Conservation (phyloP, 2,797 vertebrate species). For the Loriculus beryllinus region DNA sequence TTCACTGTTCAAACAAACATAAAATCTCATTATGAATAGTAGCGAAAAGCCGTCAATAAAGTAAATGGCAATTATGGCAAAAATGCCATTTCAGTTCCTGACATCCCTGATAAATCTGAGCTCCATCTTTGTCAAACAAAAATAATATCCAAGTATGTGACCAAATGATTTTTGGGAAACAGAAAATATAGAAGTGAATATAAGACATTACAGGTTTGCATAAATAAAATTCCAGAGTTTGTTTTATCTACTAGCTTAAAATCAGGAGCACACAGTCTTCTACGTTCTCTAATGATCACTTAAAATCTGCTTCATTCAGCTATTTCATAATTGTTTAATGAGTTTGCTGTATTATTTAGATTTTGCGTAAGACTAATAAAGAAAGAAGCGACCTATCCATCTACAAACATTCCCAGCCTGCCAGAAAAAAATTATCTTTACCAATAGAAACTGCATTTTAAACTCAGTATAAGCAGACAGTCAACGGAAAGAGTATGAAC, state of each 20-base stretch:
- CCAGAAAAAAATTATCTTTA: not conserved
- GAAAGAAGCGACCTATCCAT: not conserved
- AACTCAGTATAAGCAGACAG: not conserved
- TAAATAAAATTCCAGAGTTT: not conserved
- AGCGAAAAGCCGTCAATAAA: not conserved
- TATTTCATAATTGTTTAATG: not conserved
- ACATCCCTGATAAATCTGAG: not conserved
- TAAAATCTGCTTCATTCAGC: not conserved
- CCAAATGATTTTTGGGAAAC: not conserved
- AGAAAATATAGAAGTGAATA: not conserved
- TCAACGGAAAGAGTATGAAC: not conserved
- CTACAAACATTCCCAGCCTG: not conserved
- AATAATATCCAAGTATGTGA: not conserved
- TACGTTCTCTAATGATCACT: not conserved
- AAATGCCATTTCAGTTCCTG: not conserved
- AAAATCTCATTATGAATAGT: not conserved
- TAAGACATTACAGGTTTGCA: not conserved
- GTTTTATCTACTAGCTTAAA: not conserved
- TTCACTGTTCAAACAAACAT: slow-evolving; percentile 11
- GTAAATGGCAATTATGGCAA: not conserved
- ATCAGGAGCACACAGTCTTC: not conserved
- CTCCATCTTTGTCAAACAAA: not conserved
- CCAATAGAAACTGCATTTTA: not conserved
- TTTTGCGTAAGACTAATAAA: not conserved
- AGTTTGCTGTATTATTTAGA: not conserved